These are phyloP conservation scores for Pseudonaja textilis DNA, from an alignment of 2,113 vertebrate species.

Conservation along the genomic window DNA sequence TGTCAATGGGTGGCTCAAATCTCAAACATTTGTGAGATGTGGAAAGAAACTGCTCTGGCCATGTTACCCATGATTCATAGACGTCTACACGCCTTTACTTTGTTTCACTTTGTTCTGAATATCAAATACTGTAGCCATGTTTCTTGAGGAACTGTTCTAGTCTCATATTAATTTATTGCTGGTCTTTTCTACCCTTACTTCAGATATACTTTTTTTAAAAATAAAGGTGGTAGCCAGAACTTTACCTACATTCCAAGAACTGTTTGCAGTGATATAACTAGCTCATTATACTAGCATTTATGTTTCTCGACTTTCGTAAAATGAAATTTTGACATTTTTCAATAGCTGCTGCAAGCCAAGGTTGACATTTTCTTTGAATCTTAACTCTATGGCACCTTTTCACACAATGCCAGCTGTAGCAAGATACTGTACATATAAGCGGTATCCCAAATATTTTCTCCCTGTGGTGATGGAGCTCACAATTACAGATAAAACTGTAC, in stretches of 20 bases:
- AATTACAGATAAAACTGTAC: too few relatives aligned
- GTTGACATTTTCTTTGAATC: too few relatives aligned
- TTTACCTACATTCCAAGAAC: background rate
- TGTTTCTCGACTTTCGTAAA: too few relatives aligned
- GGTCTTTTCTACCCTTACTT: background rate
- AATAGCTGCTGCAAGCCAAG: too few relatives aligned
- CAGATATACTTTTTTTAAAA: background rate
- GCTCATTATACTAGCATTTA: too few relatives aligned
- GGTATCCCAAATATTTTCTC: too few relatives aligned
- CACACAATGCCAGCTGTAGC: too few relatives aligned
- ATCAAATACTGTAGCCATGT: background rate
- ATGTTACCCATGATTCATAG: background rate
- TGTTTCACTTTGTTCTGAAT: background rate
- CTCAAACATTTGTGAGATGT: background rate
- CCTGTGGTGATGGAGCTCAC: too few relatives aligned
- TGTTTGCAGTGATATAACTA: background rate
- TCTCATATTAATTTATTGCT: background rate
- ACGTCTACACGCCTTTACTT: background rate
- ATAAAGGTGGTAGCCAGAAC: background rate
- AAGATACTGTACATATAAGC: too few relatives aligned
- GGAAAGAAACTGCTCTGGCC: background rate
- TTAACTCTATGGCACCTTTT: too few relatives aligned
- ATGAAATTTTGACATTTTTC: too few relatives aligned
- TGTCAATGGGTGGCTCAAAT: background rate
- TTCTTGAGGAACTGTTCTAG: background rate